Percentiles rank a stretch among this genome's conserved stretches.
Evolutionary conservation across 2,113 vertebrate species (phyloP).

Genomic region (Xyliphius kryptos): DNA sequence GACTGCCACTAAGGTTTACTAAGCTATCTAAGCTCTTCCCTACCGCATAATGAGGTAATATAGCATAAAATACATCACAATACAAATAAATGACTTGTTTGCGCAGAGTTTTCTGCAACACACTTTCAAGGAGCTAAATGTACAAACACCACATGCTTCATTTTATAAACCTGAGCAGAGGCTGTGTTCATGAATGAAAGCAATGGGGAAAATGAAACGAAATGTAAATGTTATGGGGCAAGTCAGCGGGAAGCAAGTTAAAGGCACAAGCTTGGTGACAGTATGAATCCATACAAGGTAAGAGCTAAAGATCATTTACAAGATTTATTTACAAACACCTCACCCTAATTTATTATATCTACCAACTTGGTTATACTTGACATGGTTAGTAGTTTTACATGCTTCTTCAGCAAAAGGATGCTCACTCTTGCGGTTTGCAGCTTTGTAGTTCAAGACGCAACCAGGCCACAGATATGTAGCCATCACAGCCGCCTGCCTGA

Average conservation of each 20-base stretch:
- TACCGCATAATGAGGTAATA: constrained; percentile 60
- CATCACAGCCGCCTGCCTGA: constrained; percentile 72
- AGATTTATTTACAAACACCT: constrained; percentile 90
- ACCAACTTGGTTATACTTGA: constrained; percentile 62
- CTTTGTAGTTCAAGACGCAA: constrained; percentile 78
- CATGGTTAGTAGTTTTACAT: constrained; percentile 89
- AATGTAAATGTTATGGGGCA: constrained; percentile 73
- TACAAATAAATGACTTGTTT: constrained; percentile 46
- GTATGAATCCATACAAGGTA: constrained; percentile 87
- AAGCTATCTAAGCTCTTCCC: constrained; percentile 54
- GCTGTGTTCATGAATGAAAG: constrained; percentile 59
- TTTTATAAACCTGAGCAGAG: constrained; percentile 65
- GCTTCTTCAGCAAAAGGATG: constrained; percentile 67
- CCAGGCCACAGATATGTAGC: constrained; percentile 75
- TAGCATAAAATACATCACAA: constrained; percentile 61
- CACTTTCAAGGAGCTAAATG: constrained; percentile 55
- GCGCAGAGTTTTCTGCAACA: constrained; percentile 43
- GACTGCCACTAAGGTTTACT: constrained; percentile 38
- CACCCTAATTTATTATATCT: constrained; percentile 48
- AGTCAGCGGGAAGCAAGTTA: constrained; percentile 84
- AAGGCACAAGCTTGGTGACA: constrained; percentile 77
- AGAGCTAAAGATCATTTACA: constrained; percentile 85
- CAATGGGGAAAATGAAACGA: constrained; percentile 46
- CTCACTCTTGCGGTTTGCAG: constrained; percentile 53
- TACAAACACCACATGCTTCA: constrained; percentile 69